phyloP scores from a whole-genome alignment of 1,140 invertebrate genomes.

The Diorhabda elongata region DNA sequence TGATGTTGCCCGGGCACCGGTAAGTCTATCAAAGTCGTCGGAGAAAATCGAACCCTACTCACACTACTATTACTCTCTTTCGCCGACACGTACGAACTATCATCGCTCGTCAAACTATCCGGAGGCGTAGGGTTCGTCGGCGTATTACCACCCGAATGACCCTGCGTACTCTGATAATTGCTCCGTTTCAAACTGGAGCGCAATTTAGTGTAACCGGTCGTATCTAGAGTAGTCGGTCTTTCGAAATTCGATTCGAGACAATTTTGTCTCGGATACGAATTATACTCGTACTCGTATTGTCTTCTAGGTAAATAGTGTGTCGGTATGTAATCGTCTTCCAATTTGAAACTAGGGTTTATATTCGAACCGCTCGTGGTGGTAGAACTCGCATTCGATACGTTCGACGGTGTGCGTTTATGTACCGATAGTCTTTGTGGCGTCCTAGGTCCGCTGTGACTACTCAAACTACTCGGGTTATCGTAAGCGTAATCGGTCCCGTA shows the following conservation, averaged over 20 bases:
- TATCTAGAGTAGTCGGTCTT: constrained; percentile 68
- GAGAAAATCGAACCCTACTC: constrained; percentile 75
- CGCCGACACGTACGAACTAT: constrained; percentile 79
- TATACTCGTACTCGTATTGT: constrained; percentile 47
- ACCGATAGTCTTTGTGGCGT: constrained; percentile 49
- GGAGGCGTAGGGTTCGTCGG: constrained; percentile 81
- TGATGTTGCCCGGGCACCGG: constrained; percentile 59
- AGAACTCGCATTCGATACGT: constrained; percentile 64
- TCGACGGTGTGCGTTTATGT: constrained; percentile 66
- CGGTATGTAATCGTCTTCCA: constrained; percentile 61
- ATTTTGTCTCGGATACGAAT: constrained; percentile 52
- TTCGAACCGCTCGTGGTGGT: constrained; percentile 52
- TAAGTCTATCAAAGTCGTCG: constrained; percentile 55
- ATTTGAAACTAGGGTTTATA: constrained; percentile 54
- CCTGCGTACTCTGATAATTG: constrained; percentile 57
- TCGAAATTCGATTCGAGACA: constrained; percentile 58
- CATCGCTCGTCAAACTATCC: constrained; percentile 77
- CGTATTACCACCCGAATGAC: constrained; percentile 64
- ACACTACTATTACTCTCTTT: constrained; percentile 64
- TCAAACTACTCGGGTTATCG: constrained; percentile 55
- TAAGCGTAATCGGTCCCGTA: constrained; percentile 53
- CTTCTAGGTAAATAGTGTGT: constrained; percentile 46
- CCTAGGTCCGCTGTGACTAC: constrained; percentile 51
- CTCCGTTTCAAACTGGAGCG: constrained; percentile 72
- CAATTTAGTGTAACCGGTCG: constrained; percentile 56